phyloP scores from a whole-genome alignment of 2,113 vertebrate genomes.

The Megalops atlanticus region DNA sequence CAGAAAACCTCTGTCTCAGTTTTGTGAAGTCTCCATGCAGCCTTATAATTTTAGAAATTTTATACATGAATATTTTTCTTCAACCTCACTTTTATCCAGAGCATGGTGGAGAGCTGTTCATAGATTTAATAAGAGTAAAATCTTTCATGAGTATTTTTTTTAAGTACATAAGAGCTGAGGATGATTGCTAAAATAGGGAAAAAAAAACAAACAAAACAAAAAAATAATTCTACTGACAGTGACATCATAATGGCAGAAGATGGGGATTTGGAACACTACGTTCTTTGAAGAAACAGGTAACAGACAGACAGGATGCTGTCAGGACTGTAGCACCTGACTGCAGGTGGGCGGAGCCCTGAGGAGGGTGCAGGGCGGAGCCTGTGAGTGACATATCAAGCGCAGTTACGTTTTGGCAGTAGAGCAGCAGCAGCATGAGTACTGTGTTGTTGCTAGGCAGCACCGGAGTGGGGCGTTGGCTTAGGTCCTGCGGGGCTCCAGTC shows the following conservation, averaged over 20 bases:
- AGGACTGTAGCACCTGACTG: not conserved
- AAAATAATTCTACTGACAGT: not conserved
- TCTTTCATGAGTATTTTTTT: too few species aligned
- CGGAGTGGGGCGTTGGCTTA: too few species aligned
- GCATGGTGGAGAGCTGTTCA: too few species aligned
- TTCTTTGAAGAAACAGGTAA: not conserved
- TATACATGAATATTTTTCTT: too few species aligned
- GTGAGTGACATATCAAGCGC: conserved; percentile 24
- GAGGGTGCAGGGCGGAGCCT: not conserved
- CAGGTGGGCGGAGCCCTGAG: not conserved
- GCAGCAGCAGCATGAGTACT: conserved; percentile 65
- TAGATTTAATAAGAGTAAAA: too few species aligned
- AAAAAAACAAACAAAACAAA: too few species aligned
- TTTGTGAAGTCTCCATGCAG: too few species aligned
- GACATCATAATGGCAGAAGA: not conserved
- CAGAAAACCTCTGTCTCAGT: too few species aligned
- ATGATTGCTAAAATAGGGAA: too few species aligned
- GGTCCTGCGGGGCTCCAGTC: conserved; percentile 88
- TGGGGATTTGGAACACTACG: not conserved
- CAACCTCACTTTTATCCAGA: too few species aligned
- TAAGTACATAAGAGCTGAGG: too few species aligned
- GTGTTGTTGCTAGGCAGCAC: not conserved
- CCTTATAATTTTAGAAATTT: too few species aligned
- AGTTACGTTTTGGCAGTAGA: conserved; percentile 62
- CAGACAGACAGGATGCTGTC: not conserved